These are phyloP conservation scores for Heliconius hermathena DNA, from an alignment of 1,140 invertebrate species.

Conservation along the genomic window DNA sequence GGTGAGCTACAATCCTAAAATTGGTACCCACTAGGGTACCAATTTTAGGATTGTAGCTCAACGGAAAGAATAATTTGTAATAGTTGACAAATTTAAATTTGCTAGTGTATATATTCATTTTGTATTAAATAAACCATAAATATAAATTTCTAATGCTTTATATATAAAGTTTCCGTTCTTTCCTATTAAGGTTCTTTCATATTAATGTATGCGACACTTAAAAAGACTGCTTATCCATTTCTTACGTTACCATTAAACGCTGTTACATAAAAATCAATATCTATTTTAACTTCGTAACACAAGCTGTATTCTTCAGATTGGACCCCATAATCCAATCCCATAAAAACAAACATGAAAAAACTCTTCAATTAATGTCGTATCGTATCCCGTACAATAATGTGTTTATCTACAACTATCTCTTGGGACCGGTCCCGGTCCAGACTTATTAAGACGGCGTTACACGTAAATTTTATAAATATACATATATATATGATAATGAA, in stretches of 20 bases:
- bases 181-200: not conserved
- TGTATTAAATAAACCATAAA: too few species aligned
- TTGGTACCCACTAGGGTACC: too few species aligned
- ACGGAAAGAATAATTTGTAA: too few species aligned
- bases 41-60: too few species aligned
- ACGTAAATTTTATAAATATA: conserved; percentile 7
- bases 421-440: not conserved
- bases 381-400: conserved; percentile 6
- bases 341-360: conserved; percentile 11
- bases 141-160: too few species aligned
- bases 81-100: too few species aligned
- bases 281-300: conserved; percentile 6
- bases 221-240: not conserved
- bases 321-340: not conserved
- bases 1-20: too few species aligned
- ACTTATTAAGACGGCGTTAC: not conserved
- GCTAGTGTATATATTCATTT: too few species aligned
- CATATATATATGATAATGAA: not conserved
- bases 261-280: conserved; percentile 9
- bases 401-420: conserved; percentile 14
- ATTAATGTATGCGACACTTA: not conserved
- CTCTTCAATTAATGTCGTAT: conserved; percentile 11
- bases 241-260: not conserved
- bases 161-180: not conserved
- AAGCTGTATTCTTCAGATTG: not conserved